phyloP scores from a whole-genome alignment of 2,797 vertebrate genomes.

The Spondyliosoma cantharus region DNA sequence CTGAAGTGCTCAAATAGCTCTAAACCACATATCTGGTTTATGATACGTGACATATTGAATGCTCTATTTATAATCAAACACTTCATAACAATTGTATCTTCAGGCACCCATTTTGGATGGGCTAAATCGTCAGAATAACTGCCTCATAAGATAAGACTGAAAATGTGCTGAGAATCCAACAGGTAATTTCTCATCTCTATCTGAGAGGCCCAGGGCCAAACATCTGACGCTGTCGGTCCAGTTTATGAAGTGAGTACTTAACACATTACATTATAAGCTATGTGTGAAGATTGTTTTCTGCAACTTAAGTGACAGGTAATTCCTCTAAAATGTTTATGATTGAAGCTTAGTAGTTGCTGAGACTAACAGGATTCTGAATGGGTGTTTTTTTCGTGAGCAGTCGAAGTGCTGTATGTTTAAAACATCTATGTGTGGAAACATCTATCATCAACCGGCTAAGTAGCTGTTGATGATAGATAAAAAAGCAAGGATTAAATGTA shows the following conservation, averaged over 20 bases:
- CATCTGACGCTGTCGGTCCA: background rate
- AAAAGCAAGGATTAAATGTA: constrained; percentile 27
- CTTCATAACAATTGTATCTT: constrained; percentile 1
- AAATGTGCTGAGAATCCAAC: constrained; percentile 9
- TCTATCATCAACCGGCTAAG: constrained; percentile 45
- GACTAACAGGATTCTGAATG: constrained; percentile 34
- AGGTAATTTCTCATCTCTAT: background rate
- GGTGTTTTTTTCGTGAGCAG: constrained; percentile 6
- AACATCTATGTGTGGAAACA: constrained; percentile 26
- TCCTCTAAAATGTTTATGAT: constrained; percentile 8
- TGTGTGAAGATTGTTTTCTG: background rate
- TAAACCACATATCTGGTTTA: background rate
- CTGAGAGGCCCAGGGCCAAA: background rate
- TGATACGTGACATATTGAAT: background rate
- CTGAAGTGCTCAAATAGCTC: constrained; percentile 25
- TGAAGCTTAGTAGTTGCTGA: constrained; percentile 17
- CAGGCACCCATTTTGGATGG: background rate
- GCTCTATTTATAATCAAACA: background rate
- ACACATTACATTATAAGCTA: background rate
- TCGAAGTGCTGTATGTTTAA: constrained; percentile 22
- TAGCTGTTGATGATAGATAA: constrained; percentile 59
- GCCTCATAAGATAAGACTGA: constrained; percentile 13
- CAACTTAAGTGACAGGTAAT: background rate
- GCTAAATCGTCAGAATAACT: background rate
- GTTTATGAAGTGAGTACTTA: constrained; percentile 4